phyloP scores from a whole-genome alignment of 2,888 invertebrate species.

The Imbricaverruca yamaguchii region DNA sequence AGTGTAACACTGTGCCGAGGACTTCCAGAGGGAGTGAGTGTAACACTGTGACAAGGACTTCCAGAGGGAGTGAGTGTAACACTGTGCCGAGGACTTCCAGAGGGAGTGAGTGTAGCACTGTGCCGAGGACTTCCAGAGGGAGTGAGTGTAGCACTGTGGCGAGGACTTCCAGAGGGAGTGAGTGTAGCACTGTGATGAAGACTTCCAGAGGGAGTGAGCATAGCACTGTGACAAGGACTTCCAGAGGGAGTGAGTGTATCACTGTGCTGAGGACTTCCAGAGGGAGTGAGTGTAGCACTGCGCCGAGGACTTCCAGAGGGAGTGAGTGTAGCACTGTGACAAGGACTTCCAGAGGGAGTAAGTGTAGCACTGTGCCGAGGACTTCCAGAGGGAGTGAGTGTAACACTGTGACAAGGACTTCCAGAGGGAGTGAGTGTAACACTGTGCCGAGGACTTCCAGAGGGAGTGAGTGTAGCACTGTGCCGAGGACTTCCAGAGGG shows the following conservation, averaged over 20 bases:
- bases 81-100: slow-evolving; percentile 75
- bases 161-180: too few relatives aligned
- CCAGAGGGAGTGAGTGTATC: too few relatives aligned
- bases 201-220: too few relatives aligned
- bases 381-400: too few relatives aligned
- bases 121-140: not conserved
- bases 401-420: slow-evolving; percentile 77
- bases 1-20: not conserved
- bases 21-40: not conserved
- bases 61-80: slow-evolving; percentile 34
- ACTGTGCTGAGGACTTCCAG: too few relatives aligned
- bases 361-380: not conserved
- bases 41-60: not conserved
- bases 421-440: slow-evolving; percentile 25
- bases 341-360: not conserved
- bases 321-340: slow-evolving; percentile 18
- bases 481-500: too few relatives aligned
- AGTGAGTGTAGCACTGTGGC: not conserved
- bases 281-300: slow-evolving; percentile 51
- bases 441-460: too few relatives aligned
- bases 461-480: not conserved
- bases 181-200: too few relatives aligned
- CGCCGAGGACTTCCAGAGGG: slow-evolving; percentile 63
- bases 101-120: slow-evolving; percentile 21
- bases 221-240: too few relatives aligned